Evolutionary conservation across 1,140 invertebrate species (phyloP).

Genomic region (Hyles euphorbiae): DNA sequence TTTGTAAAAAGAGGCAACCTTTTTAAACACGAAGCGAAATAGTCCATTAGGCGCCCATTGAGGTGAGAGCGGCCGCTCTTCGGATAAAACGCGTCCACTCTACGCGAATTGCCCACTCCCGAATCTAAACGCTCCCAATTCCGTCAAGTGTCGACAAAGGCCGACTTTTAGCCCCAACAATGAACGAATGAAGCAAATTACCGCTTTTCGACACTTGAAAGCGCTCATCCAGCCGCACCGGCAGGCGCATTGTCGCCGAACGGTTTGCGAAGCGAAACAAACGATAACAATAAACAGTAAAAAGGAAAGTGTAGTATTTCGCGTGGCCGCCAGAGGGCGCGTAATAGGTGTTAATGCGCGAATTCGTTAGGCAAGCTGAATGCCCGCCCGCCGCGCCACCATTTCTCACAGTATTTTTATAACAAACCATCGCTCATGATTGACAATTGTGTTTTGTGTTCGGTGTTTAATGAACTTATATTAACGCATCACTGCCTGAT

Average conservation of each 20-base stretch:
- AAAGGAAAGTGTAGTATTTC: conserved; percentile 72
- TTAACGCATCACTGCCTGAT: neutral
- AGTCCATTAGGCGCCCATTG: conserved; percentile 45
- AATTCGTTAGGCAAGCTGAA: conserved; percentile 56
- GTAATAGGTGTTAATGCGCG: conserved; percentile 70
- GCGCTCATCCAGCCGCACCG: conserved; percentile 58
- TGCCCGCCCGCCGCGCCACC: conserved; percentile 37
- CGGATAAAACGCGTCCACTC: conserved; percentile 54
- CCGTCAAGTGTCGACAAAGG: conserved; percentile 62
- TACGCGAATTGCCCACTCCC: conserved; percentile 56
- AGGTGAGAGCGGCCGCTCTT: conserved; percentile 23
- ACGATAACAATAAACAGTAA: conserved; percentile 70
- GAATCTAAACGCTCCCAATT: conserved; percentile 71
- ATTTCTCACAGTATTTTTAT: conserved; percentile 47
- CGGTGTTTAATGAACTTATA: conserved; percentile 38
- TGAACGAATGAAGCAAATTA: conserved; percentile 70
- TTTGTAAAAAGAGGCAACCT: conserved; percentile 23
- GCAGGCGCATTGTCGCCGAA: conserved; percentile 53
- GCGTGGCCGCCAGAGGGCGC: conserved; percentile 52
- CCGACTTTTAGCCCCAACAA: conserved; percentile 67
- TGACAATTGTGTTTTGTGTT: conserved; percentile 51
- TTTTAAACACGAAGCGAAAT: conserved; percentile 31
- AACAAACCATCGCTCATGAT: conserved; percentile 63
- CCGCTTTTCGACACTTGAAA: conserved; percentile 68
- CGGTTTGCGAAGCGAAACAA: conserved; percentile 69